phyloP scores from a whole-genome alignment of 2,113 vertebrate species.

The Hydrochoerus hydrochaeris region DNA sequence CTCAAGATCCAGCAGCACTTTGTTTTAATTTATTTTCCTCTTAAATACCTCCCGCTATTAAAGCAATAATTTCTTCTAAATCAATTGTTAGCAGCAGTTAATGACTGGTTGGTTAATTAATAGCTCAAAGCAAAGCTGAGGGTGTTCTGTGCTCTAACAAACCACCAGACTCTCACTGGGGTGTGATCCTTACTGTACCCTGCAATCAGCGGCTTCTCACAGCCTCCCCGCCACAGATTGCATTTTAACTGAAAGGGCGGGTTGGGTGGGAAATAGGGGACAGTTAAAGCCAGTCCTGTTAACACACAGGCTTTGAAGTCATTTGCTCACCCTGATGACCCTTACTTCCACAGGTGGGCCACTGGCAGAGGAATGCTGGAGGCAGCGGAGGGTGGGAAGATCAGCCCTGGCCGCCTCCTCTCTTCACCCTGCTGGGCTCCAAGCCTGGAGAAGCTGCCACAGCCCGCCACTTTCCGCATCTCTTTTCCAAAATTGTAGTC shows the following conservation, averaged over 20 bases:
- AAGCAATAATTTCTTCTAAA: constrained; percentile 88
- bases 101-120: constrained; percentile 90
- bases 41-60: constrained; percentile 89
- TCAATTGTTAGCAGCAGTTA: constrained; percentile 89
- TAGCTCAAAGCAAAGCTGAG: constrained; percentile 88
- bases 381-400: not conserved
- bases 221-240: not conserved
- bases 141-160: constrained; percentile 83
- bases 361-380: not conserved
- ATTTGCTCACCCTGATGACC: not conserved
- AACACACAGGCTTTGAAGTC: not conserved
- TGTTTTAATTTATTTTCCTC: constrained; percentile 91
- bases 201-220: constrained; percentile 81
- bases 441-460: not conserved
- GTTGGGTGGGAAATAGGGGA: constrained; percentile 44
- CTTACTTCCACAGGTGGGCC: not conserved
- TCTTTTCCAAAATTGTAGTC: constrained; percentile 62
- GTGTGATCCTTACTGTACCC: constrained; percentile 68
- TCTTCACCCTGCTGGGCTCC: not conserved
- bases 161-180: constrained; percentile 76
- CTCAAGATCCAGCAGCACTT: constrained; percentile 85
- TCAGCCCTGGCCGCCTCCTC: not conserved
- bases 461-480: constrained; percentile 52
- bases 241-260: constrained; percentile 58
- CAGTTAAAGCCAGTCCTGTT: not conserved